Conservation (phyloP, 2,888 invertebrate species). For the Mesochorus sp. region DNA sequence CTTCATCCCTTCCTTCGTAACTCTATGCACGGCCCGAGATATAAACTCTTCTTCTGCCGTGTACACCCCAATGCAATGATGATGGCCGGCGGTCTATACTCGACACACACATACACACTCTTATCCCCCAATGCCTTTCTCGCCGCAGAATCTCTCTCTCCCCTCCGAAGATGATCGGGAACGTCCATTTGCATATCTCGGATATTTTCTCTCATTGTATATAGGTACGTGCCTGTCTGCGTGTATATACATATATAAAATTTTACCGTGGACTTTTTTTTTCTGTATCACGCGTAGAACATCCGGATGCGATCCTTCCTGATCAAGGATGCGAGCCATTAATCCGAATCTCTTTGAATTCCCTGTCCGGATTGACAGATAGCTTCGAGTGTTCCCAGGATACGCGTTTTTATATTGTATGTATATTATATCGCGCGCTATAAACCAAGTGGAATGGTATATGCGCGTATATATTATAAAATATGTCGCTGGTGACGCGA, state of each 20-base stretch:
- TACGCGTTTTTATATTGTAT: slow-evolving; percentile 46
- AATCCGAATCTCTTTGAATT: slow-evolving; percentile 81
- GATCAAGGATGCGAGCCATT: slow-evolving; percentile 80
- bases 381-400: slow-evolving; percentile 80
- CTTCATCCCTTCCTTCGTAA: slow-evolving; percentile 40
- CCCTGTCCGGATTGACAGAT: slow-evolving; percentile 80
- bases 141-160: slow-evolving; percentile 58
- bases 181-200: slow-evolving; percentile 81
- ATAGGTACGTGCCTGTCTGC: not conserved
- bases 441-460: too few relatives aligned
- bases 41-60: too few relatives aligned
- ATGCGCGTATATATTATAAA: too few relatives aligned
- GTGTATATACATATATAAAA: slow-evolving; percentile 37
- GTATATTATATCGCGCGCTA: slow-evolving; percentile 39
- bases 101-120: slow-evolving; percentile 42
- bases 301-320: slow-evolving; percentile 74
- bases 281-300: slow-evolving; percentile 56
- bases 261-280: slow-evolving; percentile 72
- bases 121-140: too few relatives aligned
- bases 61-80: slow-evolving; percentile 60
- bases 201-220: slow-evolving; percentile 82
- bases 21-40: not conserved
- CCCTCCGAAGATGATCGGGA: slow-evolving; percentile 81
- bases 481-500: too few relatives aligned
- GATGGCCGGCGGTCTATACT: slow-evolving; percentile 46